These are phyloP conservation scores for Hydrotaea diabolus DNA, from an alignment of 2,888 invertebrate species.

Conservation along the genomic window DNA sequence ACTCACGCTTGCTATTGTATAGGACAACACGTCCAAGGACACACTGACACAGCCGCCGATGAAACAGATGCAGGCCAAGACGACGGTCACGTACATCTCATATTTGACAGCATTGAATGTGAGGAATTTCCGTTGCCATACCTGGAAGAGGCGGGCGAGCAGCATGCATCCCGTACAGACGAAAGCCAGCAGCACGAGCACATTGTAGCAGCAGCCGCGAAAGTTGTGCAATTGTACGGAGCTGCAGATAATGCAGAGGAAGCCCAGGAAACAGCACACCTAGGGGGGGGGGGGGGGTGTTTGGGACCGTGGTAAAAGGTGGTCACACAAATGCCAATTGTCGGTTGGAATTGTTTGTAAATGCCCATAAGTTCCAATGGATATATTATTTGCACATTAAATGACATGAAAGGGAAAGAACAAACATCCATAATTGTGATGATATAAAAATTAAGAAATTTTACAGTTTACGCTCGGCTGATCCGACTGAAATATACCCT, in stretches of 20 bases:
- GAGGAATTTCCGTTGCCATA: constrained; percentile 71
- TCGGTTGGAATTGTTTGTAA: too few relatives aligned
- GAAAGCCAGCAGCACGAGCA: constrained; percentile 69
- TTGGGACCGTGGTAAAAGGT: too few relatives aligned
- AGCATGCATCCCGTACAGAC: constrained; percentile 65
- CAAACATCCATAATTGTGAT: too few relatives aligned
- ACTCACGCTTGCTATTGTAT: constrained; percentile 69
- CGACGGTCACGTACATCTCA: constrained; percentile 68
- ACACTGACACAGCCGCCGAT: constrained; percentile 62
- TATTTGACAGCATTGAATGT: constrained; percentile 68
- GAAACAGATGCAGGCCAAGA: constrained; percentile 66
- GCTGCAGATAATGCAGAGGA: constrained; percentile 74
- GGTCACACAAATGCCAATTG: too few relatives aligned
- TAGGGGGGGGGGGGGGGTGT: background rate
- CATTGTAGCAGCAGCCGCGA: constrained; percentile 73
- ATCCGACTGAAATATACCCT: too few relatives aligned
- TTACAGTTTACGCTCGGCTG: too few relatives aligned
- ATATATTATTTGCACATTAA: too few relatives aligned
- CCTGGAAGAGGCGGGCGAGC: constrained; percentile 70
- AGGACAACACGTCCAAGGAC: constrained; percentile 67
- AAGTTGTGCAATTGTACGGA: constrained; percentile 73
- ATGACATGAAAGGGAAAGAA: too few relatives aligned
- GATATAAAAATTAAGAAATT: too few relatives aligned
- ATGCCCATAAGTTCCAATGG: too few relatives aligned
- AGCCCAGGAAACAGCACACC: constrained; percentile 72